These are phyloP conservation scores for Ischnura elegans DNA, from an alignment of 2,888 invertebrate genomes.

Conservation along the genomic window DNA sequence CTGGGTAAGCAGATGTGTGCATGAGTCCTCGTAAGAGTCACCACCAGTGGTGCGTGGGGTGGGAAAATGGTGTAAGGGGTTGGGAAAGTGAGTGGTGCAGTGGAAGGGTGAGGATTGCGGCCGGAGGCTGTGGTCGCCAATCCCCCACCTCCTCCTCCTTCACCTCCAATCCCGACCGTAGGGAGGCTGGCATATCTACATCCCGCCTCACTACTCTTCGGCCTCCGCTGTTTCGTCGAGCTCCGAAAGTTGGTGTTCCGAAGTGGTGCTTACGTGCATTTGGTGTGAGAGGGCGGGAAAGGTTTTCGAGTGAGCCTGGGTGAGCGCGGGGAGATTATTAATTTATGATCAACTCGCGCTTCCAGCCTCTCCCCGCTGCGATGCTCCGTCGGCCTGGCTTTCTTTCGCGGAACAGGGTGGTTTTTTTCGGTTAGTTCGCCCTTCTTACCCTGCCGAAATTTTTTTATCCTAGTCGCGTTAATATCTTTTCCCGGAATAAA, in stretches of 20 bases:
- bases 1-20: no score
- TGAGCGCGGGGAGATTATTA: background rate
- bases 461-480: no score
- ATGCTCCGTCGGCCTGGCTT: background rate
- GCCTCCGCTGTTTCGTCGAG: background rate
- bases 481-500: no score
- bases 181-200: no score
- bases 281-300: background rate
- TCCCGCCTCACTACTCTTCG: no score
- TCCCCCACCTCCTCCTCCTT: background rate
- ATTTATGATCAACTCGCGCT: conserved; percentile 27
- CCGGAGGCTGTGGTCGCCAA: background rate
- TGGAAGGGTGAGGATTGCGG: conserved; percentile 13
- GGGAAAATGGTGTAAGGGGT: background rate
- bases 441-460: no score
- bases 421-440: background rate
- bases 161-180: no score
- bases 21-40: no score
- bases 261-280: background rate
- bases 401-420: background rate
- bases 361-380: background rate
- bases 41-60: no score
- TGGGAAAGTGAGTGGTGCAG: background rate
- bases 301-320: background rate
- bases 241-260: background rate